A percentile compares a stretch with the other conserved stretches of the same genome.
Evolutionary conservation across 2,113 vertebrate genomes (phyloP).

Genomic region (Chaetodon trifascialis): DNA sequence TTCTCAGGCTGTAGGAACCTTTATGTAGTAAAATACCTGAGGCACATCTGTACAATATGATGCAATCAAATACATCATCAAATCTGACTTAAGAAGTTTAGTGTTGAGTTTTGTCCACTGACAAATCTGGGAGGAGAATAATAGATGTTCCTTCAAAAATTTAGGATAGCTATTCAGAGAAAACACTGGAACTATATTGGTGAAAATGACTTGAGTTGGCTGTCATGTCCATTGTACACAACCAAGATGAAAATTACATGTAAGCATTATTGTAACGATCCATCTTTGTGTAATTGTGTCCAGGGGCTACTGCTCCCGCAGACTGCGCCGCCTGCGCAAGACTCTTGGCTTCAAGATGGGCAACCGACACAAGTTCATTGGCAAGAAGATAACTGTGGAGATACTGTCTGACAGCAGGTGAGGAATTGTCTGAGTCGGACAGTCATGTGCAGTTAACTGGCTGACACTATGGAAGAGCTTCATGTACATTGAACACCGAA

Average conservation of each 20-base stretch:
- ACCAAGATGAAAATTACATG: neutral
- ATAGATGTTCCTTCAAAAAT: neutral
- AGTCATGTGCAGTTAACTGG: neutral
- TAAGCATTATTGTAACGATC: neutral
- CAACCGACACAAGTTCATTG: conserved; percentile 96
- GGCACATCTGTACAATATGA: too few relatives aligned
- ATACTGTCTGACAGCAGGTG: conserved; percentile 95
- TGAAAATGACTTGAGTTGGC: neutral
- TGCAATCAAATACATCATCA: neutral
- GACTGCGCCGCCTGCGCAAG: conserved; percentile 94
- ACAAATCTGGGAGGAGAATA: neutral
- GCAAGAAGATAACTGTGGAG: conserved; percentile 95
- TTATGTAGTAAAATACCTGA: too few relatives aligned
- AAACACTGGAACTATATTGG: neutral
- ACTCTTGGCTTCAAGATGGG: conserved; percentile 98
- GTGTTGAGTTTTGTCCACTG: neutral
- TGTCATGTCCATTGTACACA: neutral
- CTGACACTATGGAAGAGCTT: neutral
- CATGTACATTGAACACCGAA: neutral
- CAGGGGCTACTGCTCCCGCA: conserved; percentile 97
- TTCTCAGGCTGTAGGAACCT: too few relatives aligned
- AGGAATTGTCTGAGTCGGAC: neutral
- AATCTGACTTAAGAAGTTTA: neutral
- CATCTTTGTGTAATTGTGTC: conserved; percentile 1
- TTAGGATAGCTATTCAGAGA: neutral